Evolutionary conservation across 2,113 vertebrate species (phyloP).

Genomic region (Bucco capensis): DNA sequence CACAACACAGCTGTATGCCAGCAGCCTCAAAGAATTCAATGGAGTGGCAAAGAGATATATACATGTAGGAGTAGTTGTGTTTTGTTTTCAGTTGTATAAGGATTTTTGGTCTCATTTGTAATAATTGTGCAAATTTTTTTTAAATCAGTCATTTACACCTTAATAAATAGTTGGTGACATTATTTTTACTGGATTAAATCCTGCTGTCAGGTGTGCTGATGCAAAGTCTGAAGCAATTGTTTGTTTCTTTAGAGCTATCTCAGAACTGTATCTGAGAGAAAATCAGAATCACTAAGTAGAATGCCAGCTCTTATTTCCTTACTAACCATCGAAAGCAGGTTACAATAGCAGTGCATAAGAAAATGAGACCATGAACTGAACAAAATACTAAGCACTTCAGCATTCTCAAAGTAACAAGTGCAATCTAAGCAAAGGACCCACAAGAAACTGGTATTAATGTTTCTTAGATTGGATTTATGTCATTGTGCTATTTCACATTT

Average conservation of each 20-base stretch:
- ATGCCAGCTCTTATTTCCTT: background rate
- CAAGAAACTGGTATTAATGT: background rate
- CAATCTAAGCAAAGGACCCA: background rate
- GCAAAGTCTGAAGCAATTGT: background rate
- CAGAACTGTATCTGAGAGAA: background rate
- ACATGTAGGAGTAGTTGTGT: background rate
- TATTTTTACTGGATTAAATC: background rate
- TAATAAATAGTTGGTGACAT: background rate
- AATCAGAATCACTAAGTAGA: background rate
- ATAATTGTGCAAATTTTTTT: background rate
- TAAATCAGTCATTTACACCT: background rate
- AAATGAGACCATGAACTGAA: background rate
- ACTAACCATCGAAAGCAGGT: background rate
- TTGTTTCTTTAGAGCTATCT: background rate
- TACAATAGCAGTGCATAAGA: background rate
- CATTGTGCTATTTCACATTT: background rate
- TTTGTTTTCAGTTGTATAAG: background rate
- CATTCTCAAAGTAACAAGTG: background rate
- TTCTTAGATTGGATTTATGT: background rate
- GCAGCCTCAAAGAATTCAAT: background rate
- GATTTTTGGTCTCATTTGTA: background rate
- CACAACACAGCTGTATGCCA: background rate
- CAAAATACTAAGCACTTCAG: background rate
- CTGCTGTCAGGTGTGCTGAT: background rate
- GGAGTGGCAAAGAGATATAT: background rate